Percentiles rank a stretch among this genome's conserved stretches.
phyloP scores from a whole-genome alignment of 1,140 invertebrate genomes.

The Venustaconcha ellipsiformis region DNA sequence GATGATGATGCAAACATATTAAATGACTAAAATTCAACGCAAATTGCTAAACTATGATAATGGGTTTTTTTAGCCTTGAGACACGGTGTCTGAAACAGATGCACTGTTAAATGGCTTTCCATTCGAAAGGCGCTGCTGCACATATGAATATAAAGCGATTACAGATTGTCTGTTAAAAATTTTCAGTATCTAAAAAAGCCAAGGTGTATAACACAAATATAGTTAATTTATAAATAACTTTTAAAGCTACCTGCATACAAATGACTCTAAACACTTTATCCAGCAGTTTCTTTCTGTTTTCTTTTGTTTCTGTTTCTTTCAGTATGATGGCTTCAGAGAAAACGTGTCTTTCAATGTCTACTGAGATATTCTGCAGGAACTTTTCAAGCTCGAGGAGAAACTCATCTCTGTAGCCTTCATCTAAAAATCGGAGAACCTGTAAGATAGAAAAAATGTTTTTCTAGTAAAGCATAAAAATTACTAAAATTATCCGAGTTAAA shows the following conservation, averaged over 20 bases:
- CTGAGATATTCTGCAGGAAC: constrained; percentile 87
- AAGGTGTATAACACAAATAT: not conserved
- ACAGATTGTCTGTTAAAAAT: not conserved
- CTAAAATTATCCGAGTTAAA: too few relatives aligned
- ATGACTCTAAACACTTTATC: constrained; percentile 99
- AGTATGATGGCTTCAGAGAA: constrained; percentile 84
- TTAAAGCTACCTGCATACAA: constrained; percentile 79
- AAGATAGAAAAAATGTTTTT: not conserved
- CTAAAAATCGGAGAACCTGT: constrained; percentile 87
- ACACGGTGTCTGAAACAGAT: not conserved
- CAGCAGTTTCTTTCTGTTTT: constrained; percentile 92
- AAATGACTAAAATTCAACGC: too few relatives aligned
- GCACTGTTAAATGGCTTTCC: not conserved
- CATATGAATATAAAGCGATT: not conserved
- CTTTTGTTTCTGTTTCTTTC: constrained; percentile 94
- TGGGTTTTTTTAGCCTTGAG: not conserved
- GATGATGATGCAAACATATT: too few relatives aligned
- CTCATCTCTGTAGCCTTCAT: constrained; percentile 82
- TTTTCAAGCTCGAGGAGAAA: constrained; percentile 90
- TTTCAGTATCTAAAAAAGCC: not conserved
- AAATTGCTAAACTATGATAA: too few relatives aligned
- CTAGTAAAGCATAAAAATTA: too few relatives aligned
- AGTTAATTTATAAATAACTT: too few relatives aligned
- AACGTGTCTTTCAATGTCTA: constrained; percentile 79
- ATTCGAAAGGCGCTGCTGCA: not conserved